Evolutionary conservation across 1,140 invertebrate species (phyloP).

Genomic region (Rhopalosiphum padi): DNA sequence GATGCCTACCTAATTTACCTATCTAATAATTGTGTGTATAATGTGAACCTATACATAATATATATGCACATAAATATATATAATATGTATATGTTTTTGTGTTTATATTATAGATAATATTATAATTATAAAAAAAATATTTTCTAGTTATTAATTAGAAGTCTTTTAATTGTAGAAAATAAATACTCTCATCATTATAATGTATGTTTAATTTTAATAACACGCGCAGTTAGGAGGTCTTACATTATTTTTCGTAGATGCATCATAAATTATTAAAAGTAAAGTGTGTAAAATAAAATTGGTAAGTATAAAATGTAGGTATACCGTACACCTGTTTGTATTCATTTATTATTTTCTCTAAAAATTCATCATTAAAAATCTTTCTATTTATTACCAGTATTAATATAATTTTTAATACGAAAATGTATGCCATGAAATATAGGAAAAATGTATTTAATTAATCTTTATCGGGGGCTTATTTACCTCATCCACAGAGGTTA

Average conservation of each 20-base stretch:
- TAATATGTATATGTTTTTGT: not conserved
- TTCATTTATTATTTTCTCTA: not conserved
- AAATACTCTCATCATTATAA: not conserved
- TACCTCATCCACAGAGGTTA: no score
- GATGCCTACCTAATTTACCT: not conserved
- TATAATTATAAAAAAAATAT: not conserved
- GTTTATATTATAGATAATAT: no score
- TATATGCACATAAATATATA: not conserved
- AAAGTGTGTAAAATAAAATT: not conserved
- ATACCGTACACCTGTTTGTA: not conserved
- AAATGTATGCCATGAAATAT: not conserved
- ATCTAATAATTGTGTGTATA: not conserved
- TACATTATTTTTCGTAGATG: not conserved
- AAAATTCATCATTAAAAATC: not conserved
- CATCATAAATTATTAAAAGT: not conserved
- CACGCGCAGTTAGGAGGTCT: not conserved
- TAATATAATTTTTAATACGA: not conserved
- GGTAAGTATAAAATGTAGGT: not conserved
- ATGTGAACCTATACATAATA: not conserved
- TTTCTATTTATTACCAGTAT: not conserved
- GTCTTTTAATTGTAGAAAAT: not conserved
- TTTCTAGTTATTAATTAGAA: not conserved
- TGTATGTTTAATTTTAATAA: slow-evolving; percentile 11
- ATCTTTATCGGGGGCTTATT: no score
- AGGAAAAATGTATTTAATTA: not conserved